phyloP scores from a whole-genome alignment of 1,140 invertebrate species.

The Lutraria rhynchaena region DNA sequence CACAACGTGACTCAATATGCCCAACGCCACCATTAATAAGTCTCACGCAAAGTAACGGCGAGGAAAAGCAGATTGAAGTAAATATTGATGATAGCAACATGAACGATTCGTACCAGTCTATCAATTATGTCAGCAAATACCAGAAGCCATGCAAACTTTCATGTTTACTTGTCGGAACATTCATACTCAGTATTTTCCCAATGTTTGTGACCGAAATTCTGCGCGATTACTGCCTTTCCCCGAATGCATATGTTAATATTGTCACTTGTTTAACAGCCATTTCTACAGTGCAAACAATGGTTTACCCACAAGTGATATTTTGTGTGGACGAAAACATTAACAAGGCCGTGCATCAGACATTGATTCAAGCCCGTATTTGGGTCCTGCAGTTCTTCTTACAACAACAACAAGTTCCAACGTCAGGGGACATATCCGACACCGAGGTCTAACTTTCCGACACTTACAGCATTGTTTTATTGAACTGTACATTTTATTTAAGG shows the following conservation, averaged over 20 bases:
- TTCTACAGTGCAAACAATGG: conserved; percentile 73
- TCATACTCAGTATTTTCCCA: conserved; percentile 71
- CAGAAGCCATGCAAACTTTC: conserved; percentile 63
- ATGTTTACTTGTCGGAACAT: conserved; percentile 69
- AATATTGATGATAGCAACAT: conserved; percentile 35
- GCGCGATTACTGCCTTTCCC: conserved; percentile 58
- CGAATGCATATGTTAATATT: conserved; percentile 69
- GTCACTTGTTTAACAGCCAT: conserved; percentile 74
- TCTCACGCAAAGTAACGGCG: conserved; percentile 44
- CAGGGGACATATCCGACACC: conserved; percentile 51
- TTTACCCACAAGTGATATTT: conserved; percentile 75
- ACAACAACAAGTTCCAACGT: conserved; percentile 60
- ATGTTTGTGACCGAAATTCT: conserved; percentile 70
- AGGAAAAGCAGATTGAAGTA: conserved; percentile 35
- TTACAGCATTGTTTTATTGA: no score
- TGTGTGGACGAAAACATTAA: conserved; percentile 70
- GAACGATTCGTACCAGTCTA: conserved; percentile 35
- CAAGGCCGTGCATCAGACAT: conserved; percentile 67
- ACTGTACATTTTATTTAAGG: no score
- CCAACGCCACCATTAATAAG: conserved; percentile 57
- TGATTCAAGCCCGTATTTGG: conserved; percentile 50
- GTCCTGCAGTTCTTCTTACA: conserved; percentile 57
- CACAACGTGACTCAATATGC: conserved; percentile 45
- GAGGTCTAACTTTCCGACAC: conserved; percentile 35
- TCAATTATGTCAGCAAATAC: not conserved